Conservation (phyloP, 2,113 vertebrate genomes). For the Chaenocephalus aceratus region DNA sequence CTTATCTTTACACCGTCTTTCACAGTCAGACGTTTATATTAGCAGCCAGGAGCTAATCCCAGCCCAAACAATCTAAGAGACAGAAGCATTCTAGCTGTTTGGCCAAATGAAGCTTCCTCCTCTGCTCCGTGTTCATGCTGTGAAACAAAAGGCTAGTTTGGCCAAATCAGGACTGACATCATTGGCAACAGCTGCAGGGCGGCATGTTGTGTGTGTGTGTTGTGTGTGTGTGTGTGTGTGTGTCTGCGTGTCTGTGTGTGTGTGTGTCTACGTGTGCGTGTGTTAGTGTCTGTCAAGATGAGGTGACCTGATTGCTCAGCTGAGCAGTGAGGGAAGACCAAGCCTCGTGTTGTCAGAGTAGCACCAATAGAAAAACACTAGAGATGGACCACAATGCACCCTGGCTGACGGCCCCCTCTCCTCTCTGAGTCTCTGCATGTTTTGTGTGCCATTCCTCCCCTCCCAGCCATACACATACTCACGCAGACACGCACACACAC, state of each 20-base stretch:
- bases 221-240: constrained; percentile 51
- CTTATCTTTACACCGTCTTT: neutral
- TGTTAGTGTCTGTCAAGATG: constrained; percentile 77
- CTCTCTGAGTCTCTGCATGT: constrained; percentile 20
- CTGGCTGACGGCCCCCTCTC: constrained; percentile 50
- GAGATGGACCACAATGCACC: constrained; percentile 70
- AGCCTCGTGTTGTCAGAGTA: constrained; percentile 71
- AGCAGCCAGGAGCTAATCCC: constrained; percentile 46
- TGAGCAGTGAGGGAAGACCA: constrained; percentile 82
- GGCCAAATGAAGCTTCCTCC: constrained; percentile 63
- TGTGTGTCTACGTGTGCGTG: constrained; percentile 48
- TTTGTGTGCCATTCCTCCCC: constrained; percentile 28
- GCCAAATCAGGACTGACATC: constrained; percentile 82
- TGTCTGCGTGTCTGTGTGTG: constrained; percentile 67
- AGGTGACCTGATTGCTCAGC: constrained; percentile 87
- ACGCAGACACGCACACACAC: constrained; percentile 37
- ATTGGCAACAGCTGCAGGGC: constrained; percentile 83
- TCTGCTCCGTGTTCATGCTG: constrained; percentile 64
- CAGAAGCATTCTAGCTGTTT: constrained; percentile 31
- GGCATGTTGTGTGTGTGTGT: constrained; percentile 53
- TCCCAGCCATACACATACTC: constrained; percentile 28
- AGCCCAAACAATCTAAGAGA: constrained; percentile 52
- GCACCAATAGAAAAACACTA: constrained; percentile 58
- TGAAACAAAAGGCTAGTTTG: constrained; percentile 77
- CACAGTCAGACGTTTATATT: constrained; percentile 21